Base-by-base conservation (phyloP, 2,888 invertebrate genomes). In the Cosmorhoe ocellata region DNA sequence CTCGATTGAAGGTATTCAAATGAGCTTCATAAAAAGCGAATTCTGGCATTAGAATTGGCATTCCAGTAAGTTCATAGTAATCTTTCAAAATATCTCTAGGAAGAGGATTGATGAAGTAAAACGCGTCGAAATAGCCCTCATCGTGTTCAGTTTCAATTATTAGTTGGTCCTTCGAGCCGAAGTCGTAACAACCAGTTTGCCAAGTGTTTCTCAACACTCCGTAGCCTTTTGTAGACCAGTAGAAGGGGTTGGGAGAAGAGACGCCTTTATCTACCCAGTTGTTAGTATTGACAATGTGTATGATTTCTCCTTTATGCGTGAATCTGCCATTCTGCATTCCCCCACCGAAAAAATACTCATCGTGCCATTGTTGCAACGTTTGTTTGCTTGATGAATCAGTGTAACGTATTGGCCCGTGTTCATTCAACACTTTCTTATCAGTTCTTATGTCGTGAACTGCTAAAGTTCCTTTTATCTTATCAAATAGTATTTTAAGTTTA, bases 261-360 rank as follows among this genome's bases (percentile, higher is more conserved):
- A 89, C 86, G 1, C 83, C 87, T 6, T 83, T 84, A 51, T 85
- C 82, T 3, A 63, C 61, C 88, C 89, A 89, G 40, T 76, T 74
- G 55, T 87, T 87, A 2, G 79, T 78, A 48, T 89, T 89, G 1
- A 71, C 64, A 40, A 90, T 85, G 11, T 74, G 45, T 58, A 89
- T 88, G 8, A 66, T 49, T 67, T 82, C 64, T 26, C 81, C 81
- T 71, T 89, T 89, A 55, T 89, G 89, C 11, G 79, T 73, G 48
- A 88, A 90, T 60, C 82, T 75, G 2, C 89, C 89, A 58, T 89
- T 89, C 58, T 89, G 89, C 88, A 88, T 89, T 24, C 89, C 89
- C 14, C 89, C 89, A 13, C 89, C 89, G 48, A 80, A 90, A 63
- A 77, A 90, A 64, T 76, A 76, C 58, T 90, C 89, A 28, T 82